Conservation (phyloP, 2,888 invertebrate species). For the Mesorhabditis spiculigera region DNA sequence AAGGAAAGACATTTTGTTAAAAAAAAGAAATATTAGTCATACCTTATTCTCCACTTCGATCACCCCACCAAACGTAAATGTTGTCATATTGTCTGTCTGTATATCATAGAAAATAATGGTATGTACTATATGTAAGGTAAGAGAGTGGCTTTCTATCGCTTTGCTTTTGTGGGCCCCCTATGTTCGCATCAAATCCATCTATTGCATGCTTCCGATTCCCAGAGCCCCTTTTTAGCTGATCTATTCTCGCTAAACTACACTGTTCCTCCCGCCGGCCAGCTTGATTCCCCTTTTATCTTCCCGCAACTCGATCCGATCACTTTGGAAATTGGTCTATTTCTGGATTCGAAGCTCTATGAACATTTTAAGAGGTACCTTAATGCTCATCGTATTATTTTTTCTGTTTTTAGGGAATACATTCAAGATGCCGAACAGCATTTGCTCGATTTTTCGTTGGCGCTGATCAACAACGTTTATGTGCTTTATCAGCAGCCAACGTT, state of each 20-base stretch:
- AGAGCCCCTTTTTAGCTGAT: neutral
- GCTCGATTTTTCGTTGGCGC: constrained; percentile 55
- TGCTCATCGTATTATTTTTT: neutral
- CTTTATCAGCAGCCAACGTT: constrained; percentile 53
- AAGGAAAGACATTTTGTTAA: no score
- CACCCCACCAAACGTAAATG: no score
- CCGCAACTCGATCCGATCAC: constrained; percentile 57
- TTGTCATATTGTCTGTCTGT: no score
- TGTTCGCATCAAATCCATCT: no score
- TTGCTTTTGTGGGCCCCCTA: no score
- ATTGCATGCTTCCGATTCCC: neutral
- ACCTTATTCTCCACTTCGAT: no score
- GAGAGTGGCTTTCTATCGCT: constrained; percentile 10
- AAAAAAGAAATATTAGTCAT: no score
- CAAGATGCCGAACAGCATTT: constrained; percentile 55
- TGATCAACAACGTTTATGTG: constrained; percentile 58
- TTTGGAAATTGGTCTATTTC: constrained; percentile 54
- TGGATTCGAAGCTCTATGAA: constrained; percentile 54
- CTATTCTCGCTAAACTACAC: constrained; percentile 50
- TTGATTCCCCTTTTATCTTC: constrained; percentile 56
- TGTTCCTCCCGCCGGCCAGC: constrained; percentile 49
- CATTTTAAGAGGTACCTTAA: constrained; percentile 49
- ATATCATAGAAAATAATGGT: no score
- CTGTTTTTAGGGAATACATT: constrained; percentile 32
- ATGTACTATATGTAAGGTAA: no score